Evolutionary conservation across 2,113 vertebrate species (phyloP).

Genomic region (Semicossyphus pulcher): DNA sequence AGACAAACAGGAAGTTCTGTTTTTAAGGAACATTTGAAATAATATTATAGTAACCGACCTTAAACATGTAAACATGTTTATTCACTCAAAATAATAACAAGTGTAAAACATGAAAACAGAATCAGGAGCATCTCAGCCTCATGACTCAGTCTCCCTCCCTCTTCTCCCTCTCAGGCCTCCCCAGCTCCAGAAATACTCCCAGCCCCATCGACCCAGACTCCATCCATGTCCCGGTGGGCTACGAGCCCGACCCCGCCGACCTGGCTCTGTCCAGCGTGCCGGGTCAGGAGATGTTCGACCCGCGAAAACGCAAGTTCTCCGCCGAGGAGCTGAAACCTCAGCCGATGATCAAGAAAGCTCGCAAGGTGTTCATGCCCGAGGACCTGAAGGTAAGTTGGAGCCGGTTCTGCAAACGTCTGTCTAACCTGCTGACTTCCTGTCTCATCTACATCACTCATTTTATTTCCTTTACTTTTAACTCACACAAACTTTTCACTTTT

Average conservation of each 20-base stretch:
- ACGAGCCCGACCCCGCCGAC: conserved; percentile 92
- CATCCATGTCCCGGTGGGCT: conserved; percentile 90
- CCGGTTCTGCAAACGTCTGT: conserved; percentile 35
- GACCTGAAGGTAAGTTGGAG: conserved; percentile 91
- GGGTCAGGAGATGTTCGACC: conserved; percentile 95
- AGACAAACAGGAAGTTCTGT: not conserved
- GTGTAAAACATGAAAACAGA: too few relatives aligned
- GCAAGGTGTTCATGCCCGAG: conserved; percentile 94
- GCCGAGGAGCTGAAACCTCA: conserved; percentile 95
- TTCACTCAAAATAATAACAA: too few relatives aligned
- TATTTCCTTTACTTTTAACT: too few relatives aligned
- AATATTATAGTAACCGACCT: not conserved
- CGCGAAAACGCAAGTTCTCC: conserved; percentile 92
- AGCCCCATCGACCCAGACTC: conserved; percentile 94
- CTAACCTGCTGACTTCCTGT: too few relatives aligned
- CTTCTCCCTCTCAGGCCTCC: conserved; percentile 75
- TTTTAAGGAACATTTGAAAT: too few relatives aligned
- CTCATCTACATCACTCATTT: too few relatives aligned
- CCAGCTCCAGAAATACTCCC: conserved; percentile 88
- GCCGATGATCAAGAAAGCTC: conserved; percentile 97
- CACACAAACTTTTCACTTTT: too few relatives aligned
- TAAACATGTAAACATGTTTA: too few relatives aligned
- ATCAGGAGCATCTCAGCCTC: too few relatives aligned
- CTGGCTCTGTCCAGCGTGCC: conserved; percentile 95
- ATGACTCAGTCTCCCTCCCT: too few relatives aligned